These are phyloP conservation scores for Palloptera scutellata DNA, from an alignment of 2,888 invertebrate genomes.

Conservation along the genomic window DNA sequence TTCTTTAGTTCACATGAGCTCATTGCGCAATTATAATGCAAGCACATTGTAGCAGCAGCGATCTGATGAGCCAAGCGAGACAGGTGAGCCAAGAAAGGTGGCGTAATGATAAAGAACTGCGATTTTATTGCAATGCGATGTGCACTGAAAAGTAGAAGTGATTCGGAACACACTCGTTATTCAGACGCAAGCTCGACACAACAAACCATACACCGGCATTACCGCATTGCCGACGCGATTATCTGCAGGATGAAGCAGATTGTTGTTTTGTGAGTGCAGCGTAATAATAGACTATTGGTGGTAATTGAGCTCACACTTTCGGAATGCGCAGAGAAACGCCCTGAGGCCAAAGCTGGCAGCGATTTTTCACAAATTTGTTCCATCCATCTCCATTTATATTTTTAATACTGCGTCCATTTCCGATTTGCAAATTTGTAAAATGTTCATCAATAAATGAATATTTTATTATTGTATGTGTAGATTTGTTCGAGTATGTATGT, in stretches of 20 bases:
- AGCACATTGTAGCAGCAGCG: constrained; percentile 30
- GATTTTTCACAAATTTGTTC: not conserved
- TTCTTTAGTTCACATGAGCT: constrained; percentile 20
- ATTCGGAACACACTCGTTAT: not conserved
- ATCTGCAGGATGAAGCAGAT: constrained; percentile 33
- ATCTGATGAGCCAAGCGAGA: too few relatives aligned
- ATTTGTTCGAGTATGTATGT: too few relatives aligned
- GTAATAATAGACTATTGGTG: too few relatives aligned
- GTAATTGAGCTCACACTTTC: constrained; percentile 31
- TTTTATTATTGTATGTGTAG: too few relatives aligned
- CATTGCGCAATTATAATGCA: constrained; percentile 36
- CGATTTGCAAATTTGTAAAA: not conserved
- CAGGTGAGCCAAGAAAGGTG: too few relatives aligned
- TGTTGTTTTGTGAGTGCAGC: constrained; percentile 14
- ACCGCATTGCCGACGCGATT: constrained; percentile 36
- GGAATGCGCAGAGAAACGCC: constrained; percentile 13
- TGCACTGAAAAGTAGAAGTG: too few relatives aligned
- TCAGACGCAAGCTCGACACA: constrained; percentile 12
- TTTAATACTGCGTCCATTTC: not conserved
- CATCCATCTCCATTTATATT: not conserved
- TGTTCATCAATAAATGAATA: too few relatives aligned
- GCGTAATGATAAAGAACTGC: too few relatives aligned
- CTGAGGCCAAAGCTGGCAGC: not conserved
- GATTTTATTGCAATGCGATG: too few relatives aligned
- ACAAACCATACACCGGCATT: constrained; percentile 37